Evolutionary conservation across 2,113 vertebrate species (phyloP), one percentile per base, ranked within the genome.

Genomic region (Nipponia nippon): DNA sequence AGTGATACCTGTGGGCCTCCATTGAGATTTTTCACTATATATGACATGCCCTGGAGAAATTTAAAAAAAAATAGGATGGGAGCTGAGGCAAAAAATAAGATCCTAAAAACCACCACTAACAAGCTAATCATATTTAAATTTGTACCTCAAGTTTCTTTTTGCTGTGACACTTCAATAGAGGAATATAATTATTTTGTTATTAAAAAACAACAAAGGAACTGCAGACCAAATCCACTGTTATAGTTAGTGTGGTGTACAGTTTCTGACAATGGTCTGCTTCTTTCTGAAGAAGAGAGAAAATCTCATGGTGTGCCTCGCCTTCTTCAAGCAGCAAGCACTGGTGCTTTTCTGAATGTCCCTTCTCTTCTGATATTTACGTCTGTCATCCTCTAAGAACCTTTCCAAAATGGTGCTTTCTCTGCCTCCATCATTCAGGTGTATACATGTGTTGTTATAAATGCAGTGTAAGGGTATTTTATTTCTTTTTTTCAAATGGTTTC

Each of bases 1-100:
- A 84, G 30, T 38, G 87, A 92, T 94, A 96, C 87, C 96, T 89
- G 67, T 76, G 59, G 83, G 91, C 18, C 83, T 83, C 84, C 73
- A 91, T 11, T 89, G 86, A 97, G 78, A 84, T 72, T 79, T 96
- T 97, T 95, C 89, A 83, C 95, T 95, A 46, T 93, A 81, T 97
- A 59, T 96, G 96, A 97, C 93, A 96, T 92, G 97, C 97, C 87
- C 92, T 97, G 70, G 95, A 83, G 59, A 88, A 73, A 95, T 95
- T 94, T 95, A 87, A 88, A 95, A 90, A 96, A 95, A 96, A 97
- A 95, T 38, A 89, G 62, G 38, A 93, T 94, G 71, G 73, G 59
- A 94, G 95, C 42, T 87, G 83, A 85, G 40, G 46, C 36, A 26
- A 90, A 91, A 91, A 94, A 91, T 62, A 80, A 50, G 56, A 61